Conservation (phyloP, 1,140 invertebrate species). For the Vollenhovia emeryi region DNA sequence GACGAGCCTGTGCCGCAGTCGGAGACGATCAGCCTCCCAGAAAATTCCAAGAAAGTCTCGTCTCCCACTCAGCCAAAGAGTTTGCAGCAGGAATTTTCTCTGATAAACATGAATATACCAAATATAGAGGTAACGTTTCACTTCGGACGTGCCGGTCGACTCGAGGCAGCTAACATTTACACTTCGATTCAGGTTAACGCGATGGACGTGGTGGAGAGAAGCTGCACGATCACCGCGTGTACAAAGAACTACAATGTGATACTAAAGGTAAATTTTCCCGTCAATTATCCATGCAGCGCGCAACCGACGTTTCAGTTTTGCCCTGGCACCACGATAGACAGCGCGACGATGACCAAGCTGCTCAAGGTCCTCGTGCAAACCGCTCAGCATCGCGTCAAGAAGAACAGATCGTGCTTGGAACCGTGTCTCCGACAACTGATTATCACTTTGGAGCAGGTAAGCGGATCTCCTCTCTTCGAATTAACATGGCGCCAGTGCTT, state of each 20-base stretch:
- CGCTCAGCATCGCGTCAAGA: constrained; percentile 90
- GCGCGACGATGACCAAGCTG: constrained; percentile 87
- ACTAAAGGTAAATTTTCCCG: constrained; percentile 92
- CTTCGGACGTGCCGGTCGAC: background rate
- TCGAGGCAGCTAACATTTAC: background rate
- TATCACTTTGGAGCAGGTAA: constrained; percentile 88
- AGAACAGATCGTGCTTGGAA: constrained; percentile 92
- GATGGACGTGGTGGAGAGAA: constrained; percentile 90
- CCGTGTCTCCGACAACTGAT: constrained; percentile 92
- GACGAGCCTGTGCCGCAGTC: constrained; percentile 72
- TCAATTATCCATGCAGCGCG: constrained; percentile 91
- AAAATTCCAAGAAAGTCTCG: constrained; percentile 81
- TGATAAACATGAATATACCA: constrained; percentile 94
- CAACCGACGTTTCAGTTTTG: constrained; percentile 91
- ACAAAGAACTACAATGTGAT: constrained; percentile 91
- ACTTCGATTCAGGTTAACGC: constrained; percentile 83
- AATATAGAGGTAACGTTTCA: constrained; percentile 90
- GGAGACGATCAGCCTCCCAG: constrained; percentile 71
- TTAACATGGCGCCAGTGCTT: too few relatives aligned
- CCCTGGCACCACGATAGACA: constrained; percentile 87
- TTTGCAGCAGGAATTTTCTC: constrained; percentile 94
- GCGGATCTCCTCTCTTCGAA: constrained; percentile 36
- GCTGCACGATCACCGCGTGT: constrained; percentile 90
- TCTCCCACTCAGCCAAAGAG: constrained; percentile 87
- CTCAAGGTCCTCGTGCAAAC: constrained; percentile 91